phyloP scores from a whole-genome alignment of 1,140 invertebrate species.

The Arctopsyche grandis region DNA sequence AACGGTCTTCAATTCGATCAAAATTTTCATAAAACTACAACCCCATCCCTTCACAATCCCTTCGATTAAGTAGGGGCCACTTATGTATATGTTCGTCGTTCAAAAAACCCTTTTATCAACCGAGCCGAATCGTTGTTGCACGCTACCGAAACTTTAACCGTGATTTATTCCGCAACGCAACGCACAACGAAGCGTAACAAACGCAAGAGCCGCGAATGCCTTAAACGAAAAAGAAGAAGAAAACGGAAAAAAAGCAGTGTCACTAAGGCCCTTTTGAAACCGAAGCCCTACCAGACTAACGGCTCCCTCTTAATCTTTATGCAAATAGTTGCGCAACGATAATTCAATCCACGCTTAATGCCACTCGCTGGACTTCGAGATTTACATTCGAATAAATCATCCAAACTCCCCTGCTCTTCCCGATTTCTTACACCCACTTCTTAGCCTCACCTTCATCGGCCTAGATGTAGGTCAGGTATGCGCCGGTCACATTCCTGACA shows the following conservation, averaged over 20 bases:
- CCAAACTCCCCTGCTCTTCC: neutral
- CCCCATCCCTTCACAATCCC: no score
- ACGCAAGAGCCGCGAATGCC: neutral
- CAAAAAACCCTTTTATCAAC: no score
- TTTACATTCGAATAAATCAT: slow-evolving; percentile 27
- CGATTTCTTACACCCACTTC: neutral
- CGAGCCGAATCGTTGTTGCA: no score
- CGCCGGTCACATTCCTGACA: no score
- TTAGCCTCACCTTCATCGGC: no score
- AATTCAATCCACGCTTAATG: slow-evolving; percentile 31
- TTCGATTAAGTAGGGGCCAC: no score
- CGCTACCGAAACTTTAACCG: neutral
- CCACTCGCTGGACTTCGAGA: slow-evolving; percentile 9
- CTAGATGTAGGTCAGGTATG: no score
- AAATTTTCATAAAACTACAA: no score
- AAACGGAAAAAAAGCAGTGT: neutral
- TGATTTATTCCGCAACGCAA: slow-evolving; percentile 1
- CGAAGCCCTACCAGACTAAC: neutral
- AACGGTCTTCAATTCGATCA: no score
- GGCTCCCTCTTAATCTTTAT: slow-evolving; percentile 32
- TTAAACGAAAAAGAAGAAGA: neutral
- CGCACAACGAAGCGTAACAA: slow-evolving; percentile 9
- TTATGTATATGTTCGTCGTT: no score
- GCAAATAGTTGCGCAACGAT: slow-evolving; percentile 30
- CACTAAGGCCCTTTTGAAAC: neutral